Conservation (phyloP, 1,140 invertebrate genomes). For the Drosophila murphyi region DNA sequence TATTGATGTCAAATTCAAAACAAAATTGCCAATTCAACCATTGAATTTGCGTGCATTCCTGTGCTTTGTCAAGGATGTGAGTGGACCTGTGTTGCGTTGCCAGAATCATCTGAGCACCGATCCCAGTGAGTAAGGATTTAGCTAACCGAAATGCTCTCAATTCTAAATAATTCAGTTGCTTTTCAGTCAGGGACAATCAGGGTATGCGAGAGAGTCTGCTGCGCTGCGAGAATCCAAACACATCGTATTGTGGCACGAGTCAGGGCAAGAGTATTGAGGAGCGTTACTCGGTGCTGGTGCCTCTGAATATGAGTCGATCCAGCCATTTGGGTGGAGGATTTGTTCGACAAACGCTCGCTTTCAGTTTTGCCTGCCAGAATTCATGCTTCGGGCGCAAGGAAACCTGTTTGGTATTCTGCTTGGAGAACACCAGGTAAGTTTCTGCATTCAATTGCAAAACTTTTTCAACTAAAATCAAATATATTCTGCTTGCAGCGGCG, state of each 20-base stretch:
- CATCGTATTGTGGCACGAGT: conserved; percentile 59
- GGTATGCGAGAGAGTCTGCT: conserved; percentile 59
- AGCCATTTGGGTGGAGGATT: conserved; percentile 34
- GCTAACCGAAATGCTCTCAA: not conserved
- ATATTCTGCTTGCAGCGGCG: conserved; percentile 55
- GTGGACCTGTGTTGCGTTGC: conserved; percentile 73
- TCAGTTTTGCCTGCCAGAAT: conserved; percentile 77
- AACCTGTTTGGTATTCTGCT: conserved; percentile 68
- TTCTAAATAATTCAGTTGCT: not conserved
- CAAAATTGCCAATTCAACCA: conserved; percentile 69
- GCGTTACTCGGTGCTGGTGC: conserved; percentile 73
- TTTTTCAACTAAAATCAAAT: not conserved
- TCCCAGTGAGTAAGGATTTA: conserved; percentile 39
- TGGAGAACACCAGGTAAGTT: conserved; percentile 66
- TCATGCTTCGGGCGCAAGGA: conserved; percentile 79
- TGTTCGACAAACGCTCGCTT: conserved; percentile 69
- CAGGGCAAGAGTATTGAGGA: conserved; percentile 77
- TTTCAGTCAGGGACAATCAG: conserved; percentile 37
- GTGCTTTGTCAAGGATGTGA: conserved; percentile 74
- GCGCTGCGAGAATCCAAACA: conserved; percentile 74
- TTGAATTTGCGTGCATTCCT: conserved; percentile 68
- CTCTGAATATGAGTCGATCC: conserved; percentile 59
- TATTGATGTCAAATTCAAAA: conserved; percentile 67
- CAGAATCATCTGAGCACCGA: conserved; percentile 81
- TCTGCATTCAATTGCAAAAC: not conserved